Base-by-base conservation (phyloP, 2,797 vertebrate species). In the Tarsius wallacei region DNA sequence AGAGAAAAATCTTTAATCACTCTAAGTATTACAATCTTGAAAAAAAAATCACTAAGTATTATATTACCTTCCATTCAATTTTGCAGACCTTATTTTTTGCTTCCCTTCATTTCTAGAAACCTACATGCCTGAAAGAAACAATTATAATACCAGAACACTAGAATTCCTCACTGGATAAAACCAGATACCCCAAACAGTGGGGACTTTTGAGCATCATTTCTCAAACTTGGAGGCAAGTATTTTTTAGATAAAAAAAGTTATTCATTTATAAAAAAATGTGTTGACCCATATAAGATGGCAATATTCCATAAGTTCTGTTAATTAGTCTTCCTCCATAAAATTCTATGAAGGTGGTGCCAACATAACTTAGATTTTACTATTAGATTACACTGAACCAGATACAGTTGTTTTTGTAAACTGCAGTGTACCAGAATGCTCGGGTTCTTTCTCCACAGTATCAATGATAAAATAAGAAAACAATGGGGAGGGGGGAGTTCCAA, bases 401-500 rank as follows among this genome's bases (percentile, higher is more conserved):
- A 93, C 24, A 82, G 17, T 42, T 42, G 42, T 42, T 42, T 42
- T 42, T 42, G 42, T 42, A 73, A 53, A 81, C 0, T 7, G 1
- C 36, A 66, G 7, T 24, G 59, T 2, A 47, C 17, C 42, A n/a
- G 63, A 78, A 47, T 84, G 8, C 1, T n/a, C 42, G 36, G 19
- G 71, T 77, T 93, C 33, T 87, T 33, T 93, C 51, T 59, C 28
- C 55, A 36, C 2, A 68, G 11, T 17, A 85, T 70, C 76, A 86
- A 26, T 83, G 12, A 90, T 85, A 80, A 55, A 81, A 33, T 84
- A 68, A 36, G 51, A 7, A 88, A 42, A 82, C 81, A 63, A 49
- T 13, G 28, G n/a, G 64, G 19, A 90, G 76, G 66, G 55, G 91
- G 96, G 87, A 90, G 8, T 84, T 87, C 19, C 19, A 80, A 84